A percentile compares a stretch with the other conserved stretches of the same genome.
Evolutionary conservation across 2,888 invertebrate genomes (phyloP).

Genomic region (Zaprionus obscuricornis): DNA sequence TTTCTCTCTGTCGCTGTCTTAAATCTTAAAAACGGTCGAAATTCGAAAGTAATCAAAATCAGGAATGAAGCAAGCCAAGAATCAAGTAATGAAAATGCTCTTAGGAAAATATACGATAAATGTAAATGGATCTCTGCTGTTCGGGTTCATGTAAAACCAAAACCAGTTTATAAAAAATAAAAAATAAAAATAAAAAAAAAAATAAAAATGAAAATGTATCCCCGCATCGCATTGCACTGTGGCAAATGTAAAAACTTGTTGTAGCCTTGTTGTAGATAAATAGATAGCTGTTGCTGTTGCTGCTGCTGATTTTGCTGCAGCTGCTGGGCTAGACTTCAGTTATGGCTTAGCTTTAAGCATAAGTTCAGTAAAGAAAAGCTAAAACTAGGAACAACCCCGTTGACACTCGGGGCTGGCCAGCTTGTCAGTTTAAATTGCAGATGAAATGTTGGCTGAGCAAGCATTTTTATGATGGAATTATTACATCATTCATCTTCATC

Average conservation of each 20-base stretch:
- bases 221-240: conserved; percentile 23
- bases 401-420: conserved; percentile 49
- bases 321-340: conserved; percentile 5
- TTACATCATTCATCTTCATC: conserved; percentile 79
- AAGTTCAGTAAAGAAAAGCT: conserved; percentile 29
- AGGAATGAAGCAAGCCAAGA: conserved; percentile 37
- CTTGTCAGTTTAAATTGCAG: conserved; percentile 53
- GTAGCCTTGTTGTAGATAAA: conserved; percentile 35
- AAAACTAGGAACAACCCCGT: conserved; percentile 42
- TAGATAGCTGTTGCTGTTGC: conserved; percentile 18
- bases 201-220: conserved; percentile 27
- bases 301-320: conserved; percentile 3
- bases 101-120: conserved; percentile 45
- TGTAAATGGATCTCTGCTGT: conserved; percentile 66
- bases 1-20: neutral
- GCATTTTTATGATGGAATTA: conserved; percentile 76
- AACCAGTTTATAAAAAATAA: conserved; percentile 60
- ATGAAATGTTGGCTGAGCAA: conserved; percentile 51
- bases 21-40: conserved; percentile 33
- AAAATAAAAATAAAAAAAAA: conserved; percentile 18
- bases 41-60: conserved; percentile 53
- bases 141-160: conserved; percentile 52
- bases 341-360: conserved; percentile 55
- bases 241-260: conserved; percentile 65
- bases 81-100: conserved; percentile 40